Evolutionary conservation across 2,113 vertebrate species (phyloP), one percentile per base, ranked within the genome.

Genomic region (Halichoerus grypus): DNA sequence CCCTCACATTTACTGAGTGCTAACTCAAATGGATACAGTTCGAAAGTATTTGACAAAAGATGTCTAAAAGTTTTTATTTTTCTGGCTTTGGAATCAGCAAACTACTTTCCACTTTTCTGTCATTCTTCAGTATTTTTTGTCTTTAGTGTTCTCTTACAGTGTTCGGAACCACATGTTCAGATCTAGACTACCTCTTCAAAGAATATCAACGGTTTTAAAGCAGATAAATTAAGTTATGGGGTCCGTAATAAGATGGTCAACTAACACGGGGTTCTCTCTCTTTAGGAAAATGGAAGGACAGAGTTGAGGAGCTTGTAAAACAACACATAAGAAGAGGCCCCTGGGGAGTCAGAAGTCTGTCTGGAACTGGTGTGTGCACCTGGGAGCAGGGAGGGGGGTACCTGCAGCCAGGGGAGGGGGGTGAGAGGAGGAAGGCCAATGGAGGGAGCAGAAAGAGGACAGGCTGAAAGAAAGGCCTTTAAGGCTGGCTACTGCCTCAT

Each of bases 231-330:
- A 42, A 79, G 59, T 63, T n/a, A 82, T 21, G 36, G 28, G 39
- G 49, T 77, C 53, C 19, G 4, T 76, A 53, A 2, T 39, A 76
- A 59, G 51, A 76, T 21, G 31, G 10, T 10, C 82, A 79, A 88
- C 6, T n/a, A 79, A 83, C 31, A 14, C 7, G 42, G 28, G 19
- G 57, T 59, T 11, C 39, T 72, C 33, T 26, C 22, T 13, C n/a
- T 86, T 46, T 46, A 77, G 26, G 7, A 49, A 77, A 90, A 79
- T 11, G 7, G 24, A 51, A 80, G 31, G 87, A 53, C 16, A 7
- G 77, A 76, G 77, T n/a, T 59, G 28, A 95, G n/a, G 18, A 95
- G 83, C 16, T 83, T 51, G 39, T 21, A n/a, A 95, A 82, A n/a
- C 33, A 61, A 63, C 57, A 63, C 3, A 11, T 3, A 59, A 83